Base-by-base conservation (phyloP, 2,797 vertebrate genomes). In the Takifugu rubripes region DNA sequence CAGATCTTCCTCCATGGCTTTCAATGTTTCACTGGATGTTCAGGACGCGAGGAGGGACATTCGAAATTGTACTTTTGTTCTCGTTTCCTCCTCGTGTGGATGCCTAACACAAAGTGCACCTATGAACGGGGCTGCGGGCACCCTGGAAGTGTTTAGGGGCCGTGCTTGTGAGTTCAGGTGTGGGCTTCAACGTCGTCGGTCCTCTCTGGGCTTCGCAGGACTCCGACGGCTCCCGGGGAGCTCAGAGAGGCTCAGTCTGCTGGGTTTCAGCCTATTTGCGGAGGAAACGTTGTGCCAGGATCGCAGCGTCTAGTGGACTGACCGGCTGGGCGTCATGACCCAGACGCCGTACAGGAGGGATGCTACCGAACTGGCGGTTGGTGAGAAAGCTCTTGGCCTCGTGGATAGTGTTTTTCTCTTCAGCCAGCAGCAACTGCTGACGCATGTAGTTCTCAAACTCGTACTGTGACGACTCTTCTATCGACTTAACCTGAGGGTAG, bases 371-470 rank as follows among this genome's bases (percentile, higher is more conserved):
- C 82, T 95, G 97, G 53, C 96, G 91, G 89, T 96, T 96, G 74
- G 92, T 92, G 6, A 92, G 92, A 88, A 96, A 96, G 88, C 92
- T 91, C 87, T 97, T 97, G 83, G 94, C 93, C 86, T 98, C 96
- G 0, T 97, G 96, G 49, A 94, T 89, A 72, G 93, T 95, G 93
- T 95, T 97, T 87, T 99, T 99, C 88, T 99, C 97, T 86, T 99
- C 97, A 0, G 97, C 97, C 87, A 99, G 81, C 81, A 99, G 86
- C 76, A 99, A 91, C 89, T 99, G 97, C 89, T 99, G 97, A 53
- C 97, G 93, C 97, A 99, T 99, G 93, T 99, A 98, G 91, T 95
- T 96, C 90, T 99, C 97, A 16, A 99, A 99, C 82, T 99, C 97
- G 0, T 99, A 99, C 87, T 99, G 97, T 0, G 97, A 98, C 31